These are phyloP conservation scores for Bugulina stolonifera DNA, from an alignment of 2,888 invertebrate species.

Conservation along the genomic window DNA sequence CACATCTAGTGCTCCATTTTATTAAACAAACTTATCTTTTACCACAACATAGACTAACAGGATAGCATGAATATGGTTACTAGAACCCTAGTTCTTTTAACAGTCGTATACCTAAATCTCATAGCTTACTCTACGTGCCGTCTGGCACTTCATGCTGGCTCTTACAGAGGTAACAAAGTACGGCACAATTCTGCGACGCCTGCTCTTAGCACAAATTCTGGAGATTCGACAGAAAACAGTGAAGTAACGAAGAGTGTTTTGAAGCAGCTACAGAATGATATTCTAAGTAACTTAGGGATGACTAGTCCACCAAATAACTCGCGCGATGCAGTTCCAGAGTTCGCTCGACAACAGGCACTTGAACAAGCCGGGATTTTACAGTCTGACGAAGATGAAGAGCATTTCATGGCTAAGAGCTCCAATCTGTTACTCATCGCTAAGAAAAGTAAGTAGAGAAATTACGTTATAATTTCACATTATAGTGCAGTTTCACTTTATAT, in stretches of 20 bases:
- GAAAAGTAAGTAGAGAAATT: slow-evolving; percentile 20
- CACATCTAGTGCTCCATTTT: no score
- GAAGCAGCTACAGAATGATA: neutral
- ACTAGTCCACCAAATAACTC: neutral
- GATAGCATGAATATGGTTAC: no score
- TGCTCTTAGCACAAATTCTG: no score
- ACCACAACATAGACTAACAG: no score
- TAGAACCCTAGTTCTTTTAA: neutral
- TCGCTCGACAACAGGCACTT: neutral
- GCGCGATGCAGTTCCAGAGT: neutral
- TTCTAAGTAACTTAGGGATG: slow-evolving; percentile 16
- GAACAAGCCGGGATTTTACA: neutral
- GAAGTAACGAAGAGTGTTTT: neutral
- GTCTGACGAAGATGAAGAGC: neutral
- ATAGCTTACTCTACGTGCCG: neutral
- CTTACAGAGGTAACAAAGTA: neutral
- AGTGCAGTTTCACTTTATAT: no score
- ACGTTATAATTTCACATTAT: no score
- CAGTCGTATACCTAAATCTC: neutral
- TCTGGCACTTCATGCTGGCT: neutral
- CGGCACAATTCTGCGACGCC: neutral
- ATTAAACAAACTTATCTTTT: no score
- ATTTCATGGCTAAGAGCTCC: slow-evolving; percentile 20
- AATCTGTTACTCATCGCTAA: slow-evolving; percentile 12
- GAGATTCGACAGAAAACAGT: no score